Conservation (phyloP, 2,113 vertebrate species). For the Phainopepla nitens region DNA sequence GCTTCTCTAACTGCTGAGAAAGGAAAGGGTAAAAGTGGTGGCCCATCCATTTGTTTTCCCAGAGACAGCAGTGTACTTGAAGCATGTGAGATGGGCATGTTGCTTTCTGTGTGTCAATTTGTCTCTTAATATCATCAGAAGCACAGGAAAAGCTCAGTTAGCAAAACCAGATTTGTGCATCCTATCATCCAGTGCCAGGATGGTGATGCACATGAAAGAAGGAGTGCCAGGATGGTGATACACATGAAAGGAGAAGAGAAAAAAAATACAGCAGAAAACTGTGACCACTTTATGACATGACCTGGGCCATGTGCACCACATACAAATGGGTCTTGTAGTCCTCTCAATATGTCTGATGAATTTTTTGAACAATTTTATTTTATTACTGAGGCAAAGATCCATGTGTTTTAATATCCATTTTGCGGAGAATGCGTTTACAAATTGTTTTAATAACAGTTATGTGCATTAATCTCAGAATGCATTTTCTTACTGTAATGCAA, state of each 20-base stretch:
- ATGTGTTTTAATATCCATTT: not conserved
- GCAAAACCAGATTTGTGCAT: not conserved
- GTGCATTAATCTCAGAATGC: not conserved
- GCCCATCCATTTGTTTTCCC: not conserved
- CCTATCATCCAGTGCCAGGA: not conserved
- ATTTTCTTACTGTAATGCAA: conserved; percentile 1
- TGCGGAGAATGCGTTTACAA: not conserved
- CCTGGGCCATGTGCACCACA: not conserved
- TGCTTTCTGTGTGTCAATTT: not conserved
- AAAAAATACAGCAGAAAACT: not conserved
- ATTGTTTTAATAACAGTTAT: not conserved
- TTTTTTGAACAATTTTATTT: not conserved
- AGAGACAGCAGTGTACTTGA: not conserved
- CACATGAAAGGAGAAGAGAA: not conserved
- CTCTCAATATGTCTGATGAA: not conserved
- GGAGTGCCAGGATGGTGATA: not conserved
- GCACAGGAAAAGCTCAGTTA: not conserved
- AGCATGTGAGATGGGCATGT: not conserved
- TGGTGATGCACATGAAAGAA: not conserved
- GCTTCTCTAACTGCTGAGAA: not conserved
- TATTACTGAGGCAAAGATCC: not conserved
- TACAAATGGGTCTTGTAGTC: accelerated
- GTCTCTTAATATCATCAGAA: not conserved
- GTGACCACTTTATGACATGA: not conserved
- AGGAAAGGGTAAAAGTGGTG: not conserved